Base-by-base conservation (phyloP, 2,888 invertebrate genomes). In the Dexiosoma caninum region DNA sequence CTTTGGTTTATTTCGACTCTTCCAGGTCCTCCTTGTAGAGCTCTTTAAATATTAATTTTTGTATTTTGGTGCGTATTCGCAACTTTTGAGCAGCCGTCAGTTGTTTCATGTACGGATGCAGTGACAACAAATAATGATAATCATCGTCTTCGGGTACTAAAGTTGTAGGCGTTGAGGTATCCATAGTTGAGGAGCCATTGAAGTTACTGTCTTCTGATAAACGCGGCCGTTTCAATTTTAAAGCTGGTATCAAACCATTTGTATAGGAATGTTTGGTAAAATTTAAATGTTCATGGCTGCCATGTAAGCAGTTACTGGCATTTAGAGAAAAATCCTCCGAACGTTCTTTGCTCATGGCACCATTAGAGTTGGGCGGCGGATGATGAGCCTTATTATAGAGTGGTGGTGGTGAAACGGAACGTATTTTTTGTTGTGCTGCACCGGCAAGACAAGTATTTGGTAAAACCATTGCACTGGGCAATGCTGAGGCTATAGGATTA, bases 61-160 rank as follows among this genome's bases (percentile, higher is more conserved):
- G 90, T 84, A 90, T 90, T 86, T 90, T 90, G 81, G 90, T 90
- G 78, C 90, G 88, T 66, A 90, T 88, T 67, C 89, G 85, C 57
- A 90, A 81, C 77, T 90, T 90, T 74, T 90, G 90, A n/a, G 90
- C 87, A 0, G 89, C 88, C 59, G 87, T 88, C 69, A 90, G 79
- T 69, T 90, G 88, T 53, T 89, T 89, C 89, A 90, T 90, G 78
- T 90, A 90, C 9, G 90, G 90, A 86, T 90, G 90, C 49, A 90
- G 83, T 51, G 90, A 90, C 32, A 90, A 84, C 78, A 90, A 84
- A 76, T 90, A 90, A 78, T 90, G 89, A 82, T 90, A 90, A 75
- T 90, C 90, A 84, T 90, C 90, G 74, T 90, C 90, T 75, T 89
- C 89, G 6, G 89, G 88, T 78, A 88, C 89, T 44, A 87, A 19